Base-by-base conservation (phyloP, 2,113 vertebrate species). In the Melanotaenia duboulayi region DNA sequence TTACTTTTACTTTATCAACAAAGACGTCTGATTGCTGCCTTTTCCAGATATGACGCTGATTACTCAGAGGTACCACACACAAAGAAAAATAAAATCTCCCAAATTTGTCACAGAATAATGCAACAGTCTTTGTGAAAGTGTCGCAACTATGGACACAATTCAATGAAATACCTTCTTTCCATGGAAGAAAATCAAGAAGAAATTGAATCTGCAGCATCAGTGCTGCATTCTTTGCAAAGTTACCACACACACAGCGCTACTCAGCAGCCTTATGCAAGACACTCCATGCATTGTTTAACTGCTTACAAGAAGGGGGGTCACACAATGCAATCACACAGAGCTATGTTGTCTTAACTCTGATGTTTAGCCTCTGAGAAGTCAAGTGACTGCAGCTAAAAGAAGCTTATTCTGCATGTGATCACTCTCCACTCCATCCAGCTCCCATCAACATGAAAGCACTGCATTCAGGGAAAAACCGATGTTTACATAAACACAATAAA, bases 391-490 rank as follows among this genome's bases (percentile, higher is more conserved):
- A 3, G 37, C 65, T 76, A 59, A 74, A 69, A 81, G 28, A 44
- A 56, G 69, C 46, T 79, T 72, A 35, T 24, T 68, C 39, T 48
- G 55, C 82, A 78, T 67, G 78, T 84, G 80, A 80, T 65, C 56
- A 14, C 39, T 49, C 28, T 12, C 24, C 32, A 12, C 0, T 4
- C 20, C 49, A 25, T 24, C 54, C 22, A 60, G 25, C 22, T 25
- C 24, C 37, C 17, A 66, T 39, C 28, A 1, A 54, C 65, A 64
- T 25, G 10, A 74, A 71, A 70, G 65, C 24, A 19, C 23, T 28
- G 51, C 0, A 69, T 48, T 74, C 25, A 46, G 19, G 62, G 52
- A 22, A 28, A 77, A 51, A 35, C 5, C 20, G 23, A n/a, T 39
- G 71, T 59, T 70, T 69, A 19, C 2, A 44, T 32, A 46, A 81